These are phyloP conservation scores for Pongo abelii DNA, from an alignment of 2,113 vertebrate species.

Conservation along the genomic window DNA sequence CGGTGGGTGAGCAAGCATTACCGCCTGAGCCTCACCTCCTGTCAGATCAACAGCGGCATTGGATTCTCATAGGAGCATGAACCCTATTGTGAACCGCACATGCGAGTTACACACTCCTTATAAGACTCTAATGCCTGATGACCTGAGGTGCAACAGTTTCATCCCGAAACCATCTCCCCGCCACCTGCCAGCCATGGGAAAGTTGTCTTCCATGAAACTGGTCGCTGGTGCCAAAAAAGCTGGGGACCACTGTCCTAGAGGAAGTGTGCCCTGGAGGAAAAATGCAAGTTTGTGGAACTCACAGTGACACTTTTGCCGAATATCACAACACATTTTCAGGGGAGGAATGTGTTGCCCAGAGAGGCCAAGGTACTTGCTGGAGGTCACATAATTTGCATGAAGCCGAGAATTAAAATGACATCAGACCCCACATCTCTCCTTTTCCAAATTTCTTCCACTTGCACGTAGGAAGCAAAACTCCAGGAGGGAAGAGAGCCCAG, in stretches of 20 bases:
- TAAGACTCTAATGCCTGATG: too few species aligned
- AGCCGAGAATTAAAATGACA: background rate
- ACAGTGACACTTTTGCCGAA: background rate
- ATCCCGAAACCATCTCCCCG: too few species aligned
- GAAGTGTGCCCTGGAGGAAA: background rate
- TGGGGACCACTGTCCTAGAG: background rate
- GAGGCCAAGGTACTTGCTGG: background rate
- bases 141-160: too few species aligned
- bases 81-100: too few species aligned
- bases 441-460: background rate
- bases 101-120: too few species aligned
- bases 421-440: background rate
- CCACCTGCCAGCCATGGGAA: too few species aligned
- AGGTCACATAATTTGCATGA: background rate
- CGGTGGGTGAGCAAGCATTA: too few species aligned
- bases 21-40: too few species aligned
- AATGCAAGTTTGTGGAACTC: background rate
- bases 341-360: background rate
- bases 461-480: background rate
- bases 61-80: too few species aligned
- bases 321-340: background rate
- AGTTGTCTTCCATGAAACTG: too few species aligned
- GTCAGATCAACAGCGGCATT: too few species aligned
- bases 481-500: background rate
- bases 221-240: too few species aligned